Conservation (phyloP, 2,113 vertebrate species). For the Trematomus loennbergii region DNA sequence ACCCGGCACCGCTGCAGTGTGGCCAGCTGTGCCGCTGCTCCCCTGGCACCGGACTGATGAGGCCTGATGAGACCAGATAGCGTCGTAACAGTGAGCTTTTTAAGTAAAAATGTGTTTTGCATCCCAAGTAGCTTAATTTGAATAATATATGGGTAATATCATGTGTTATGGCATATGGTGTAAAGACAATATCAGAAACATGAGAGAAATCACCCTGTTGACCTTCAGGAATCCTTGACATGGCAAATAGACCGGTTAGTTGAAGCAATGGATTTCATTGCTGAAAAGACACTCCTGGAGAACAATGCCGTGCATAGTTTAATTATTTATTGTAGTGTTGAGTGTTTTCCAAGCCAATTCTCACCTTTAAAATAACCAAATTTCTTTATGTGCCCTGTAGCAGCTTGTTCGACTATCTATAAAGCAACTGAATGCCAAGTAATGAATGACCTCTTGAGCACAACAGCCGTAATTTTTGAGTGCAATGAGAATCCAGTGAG, state of each 20-base stretch:
- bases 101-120: slow-evolving; percentile 56
- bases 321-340: not conserved
- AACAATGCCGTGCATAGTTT: not conserved
- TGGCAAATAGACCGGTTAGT: not conserved
- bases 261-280: not conserved
- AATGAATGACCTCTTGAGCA: slow-evolving; percentile 58
- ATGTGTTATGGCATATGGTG: slow-evolving; percentile 52
- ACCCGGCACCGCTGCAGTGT: slow-evolving; percentile 41
- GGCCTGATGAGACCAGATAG: slow-evolving; percentile 64
- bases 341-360: not conserved
- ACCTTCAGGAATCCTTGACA: slow-evolving; percentile 56
- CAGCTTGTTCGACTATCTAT: not conserved
- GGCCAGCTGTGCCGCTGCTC: slow-evolving; percentile 74
- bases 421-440: slow-evolving; percentile 10
- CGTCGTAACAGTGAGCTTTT: slow-evolving; percentile 40
- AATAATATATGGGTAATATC: slow-evolving; percentile 36
- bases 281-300: not conserved
- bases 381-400: not conserved
- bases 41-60: slow-evolving; percentile 71
- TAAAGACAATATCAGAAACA: slow-evolving; percentile 38
- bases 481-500: slow-evolving; percentile 35
- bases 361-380: not conserved
- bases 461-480: slow-evolving; percentile 44
- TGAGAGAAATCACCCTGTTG: slow-evolving; percentile 8
- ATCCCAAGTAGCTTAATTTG: slow-evolving; percentile 47